phyloP scores from a whole-genome alignment of 1,140 invertebrate species.

The Camponotus floridanus region DNA sequence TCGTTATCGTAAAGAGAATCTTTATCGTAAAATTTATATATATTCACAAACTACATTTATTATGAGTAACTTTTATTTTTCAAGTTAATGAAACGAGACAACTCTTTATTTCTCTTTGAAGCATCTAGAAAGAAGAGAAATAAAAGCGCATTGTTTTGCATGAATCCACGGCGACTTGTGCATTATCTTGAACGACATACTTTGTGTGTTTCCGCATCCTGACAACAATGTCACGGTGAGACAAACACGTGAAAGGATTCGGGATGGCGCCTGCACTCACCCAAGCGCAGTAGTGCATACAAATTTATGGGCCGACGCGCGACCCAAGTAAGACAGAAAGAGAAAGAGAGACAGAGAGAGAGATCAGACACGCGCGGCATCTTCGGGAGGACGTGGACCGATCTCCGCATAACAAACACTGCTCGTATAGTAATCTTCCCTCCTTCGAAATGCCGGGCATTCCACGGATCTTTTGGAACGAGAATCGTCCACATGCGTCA shows the following conservation, averaged over 20 bases:
- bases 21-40: conserved; percentile 12
- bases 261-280: conserved; percentile 19
- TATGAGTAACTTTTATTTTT: not conserved
- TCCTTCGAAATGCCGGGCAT: conserved; percentile 24
- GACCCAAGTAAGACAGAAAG: conserved; percentile 21
- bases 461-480: conserved; percentile 40
- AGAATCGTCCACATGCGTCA: conserved; percentile 62
- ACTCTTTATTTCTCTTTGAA: not conserved
- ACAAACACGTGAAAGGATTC: conserved; percentile 34
- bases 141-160: not conserved
- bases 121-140: not conserved
- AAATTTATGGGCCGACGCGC: conserved; percentile 53
- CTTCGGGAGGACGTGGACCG: conserved; percentile 30
- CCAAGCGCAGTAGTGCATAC: conserved; percentile 58
- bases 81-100: not conserved
- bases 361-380: conserved; percentile 60
- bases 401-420: conserved; percentile 61
- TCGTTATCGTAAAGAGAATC: not conserved
- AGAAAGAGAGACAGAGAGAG: conserved; percentile 46
- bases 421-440: conserved; percentile 34
- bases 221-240: conserved; percentile 8
- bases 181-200: conserved; percentile 45
- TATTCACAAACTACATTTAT: not conserved
- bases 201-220: not conserved
- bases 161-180: not conserved